These are phyloP conservation scores for Scomber japonicus DNA, from an alignment of 2,113 vertebrate species.

Conservation along the genomic window DNA sequence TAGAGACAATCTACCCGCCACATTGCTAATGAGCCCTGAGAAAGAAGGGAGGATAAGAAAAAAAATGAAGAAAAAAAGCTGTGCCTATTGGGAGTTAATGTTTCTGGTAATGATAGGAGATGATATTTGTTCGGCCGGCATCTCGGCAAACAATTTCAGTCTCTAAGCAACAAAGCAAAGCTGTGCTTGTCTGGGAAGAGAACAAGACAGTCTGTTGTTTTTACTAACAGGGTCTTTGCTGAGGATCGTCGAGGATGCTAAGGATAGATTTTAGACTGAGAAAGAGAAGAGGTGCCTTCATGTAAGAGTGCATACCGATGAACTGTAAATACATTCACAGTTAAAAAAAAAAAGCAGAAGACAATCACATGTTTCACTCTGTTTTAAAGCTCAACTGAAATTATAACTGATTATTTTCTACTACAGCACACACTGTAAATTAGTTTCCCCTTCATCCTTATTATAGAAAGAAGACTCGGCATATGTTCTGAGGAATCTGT, in stretches of 20 bases:
- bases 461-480: too few relatives aligned
- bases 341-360: too few relatives aligned
- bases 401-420: too few relatives aligned
- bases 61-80: neutral
- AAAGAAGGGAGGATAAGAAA: neutral
- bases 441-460: too few relatives aligned
- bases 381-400: too few relatives aligned
- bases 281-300: neutral
- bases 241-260: constrained; percentile 10
- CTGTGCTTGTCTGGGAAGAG: constrained; percentile 1
- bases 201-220: constrained; percentile 34
- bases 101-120: constrained; percentile 57
- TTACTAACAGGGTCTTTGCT: constrained; percentile 20
- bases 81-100: constrained; percentile 47
- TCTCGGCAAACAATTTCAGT: constrained; percentile 51
- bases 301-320: neutral
- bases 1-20: constrained; percentile 34
- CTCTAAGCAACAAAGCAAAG: constrained; percentile 54
- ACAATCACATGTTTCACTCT: too few relatives aligned
- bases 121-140: constrained; percentile 55
- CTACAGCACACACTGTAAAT: too few relatives aligned
- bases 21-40: constrained; percentile 63
- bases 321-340: neutral
- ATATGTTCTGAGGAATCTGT: too few relatives aligned
- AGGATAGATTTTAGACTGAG: neutral